Conservation (phyloP, 2,113 vertebrate species). For the Amia ocellicauda region DNA sequence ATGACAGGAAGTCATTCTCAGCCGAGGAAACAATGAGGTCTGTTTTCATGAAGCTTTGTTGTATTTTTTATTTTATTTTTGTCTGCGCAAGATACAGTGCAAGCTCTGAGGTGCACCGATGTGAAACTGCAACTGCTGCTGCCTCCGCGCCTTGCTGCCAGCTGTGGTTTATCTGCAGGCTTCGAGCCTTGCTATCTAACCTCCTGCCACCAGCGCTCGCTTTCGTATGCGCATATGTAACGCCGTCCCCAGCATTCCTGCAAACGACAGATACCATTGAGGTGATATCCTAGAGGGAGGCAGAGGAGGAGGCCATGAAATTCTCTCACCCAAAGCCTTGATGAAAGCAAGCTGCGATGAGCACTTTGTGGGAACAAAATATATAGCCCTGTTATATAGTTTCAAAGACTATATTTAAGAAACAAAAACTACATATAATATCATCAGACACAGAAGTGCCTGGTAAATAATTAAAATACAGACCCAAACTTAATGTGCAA, state of each 20-base stretch:
- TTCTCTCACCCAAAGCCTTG: slow-evolving; percentile 18
- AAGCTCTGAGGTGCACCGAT: slow-evolving; percentile 28
- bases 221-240: slow-evolving; percentile 15
- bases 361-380: too few relatives aligned
- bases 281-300: slow-evolving; percentile 23
- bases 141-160: slow-evolving; percentile 21
- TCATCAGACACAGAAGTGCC: too few relatives aligned
- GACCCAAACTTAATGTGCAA: too few relatives aligned
- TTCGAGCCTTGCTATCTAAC: slow-evolving; percentile 33
- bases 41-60: too few relatives aligned
- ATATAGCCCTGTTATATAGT: too few relatives aligned
- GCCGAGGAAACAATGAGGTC: too few relatives aligned
- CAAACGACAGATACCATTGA: slow-evolving; percentile 42
- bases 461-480: too few relatives aligned
- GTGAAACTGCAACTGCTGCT: slow-evolving; percentile 8
- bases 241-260: slow-evolving; percentile 34
- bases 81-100: slow-evolving; percentile 18
- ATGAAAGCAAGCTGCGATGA: slow-evolving; percentile 10
- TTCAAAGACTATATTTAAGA: too few relatives aligned
- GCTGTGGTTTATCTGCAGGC: slow-evolving; percentile 34
- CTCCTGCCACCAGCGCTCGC: slow-evolving; percentile 1
- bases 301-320: slow-evolving; percentile 26
- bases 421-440: too few relatives aligned
- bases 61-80: too few relatives aligned
- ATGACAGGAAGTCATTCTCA: too few relatives aligned